Base-by-base conservation (phyloP, 2,888 invertebrate species). In the Axea sp. region DNA sequence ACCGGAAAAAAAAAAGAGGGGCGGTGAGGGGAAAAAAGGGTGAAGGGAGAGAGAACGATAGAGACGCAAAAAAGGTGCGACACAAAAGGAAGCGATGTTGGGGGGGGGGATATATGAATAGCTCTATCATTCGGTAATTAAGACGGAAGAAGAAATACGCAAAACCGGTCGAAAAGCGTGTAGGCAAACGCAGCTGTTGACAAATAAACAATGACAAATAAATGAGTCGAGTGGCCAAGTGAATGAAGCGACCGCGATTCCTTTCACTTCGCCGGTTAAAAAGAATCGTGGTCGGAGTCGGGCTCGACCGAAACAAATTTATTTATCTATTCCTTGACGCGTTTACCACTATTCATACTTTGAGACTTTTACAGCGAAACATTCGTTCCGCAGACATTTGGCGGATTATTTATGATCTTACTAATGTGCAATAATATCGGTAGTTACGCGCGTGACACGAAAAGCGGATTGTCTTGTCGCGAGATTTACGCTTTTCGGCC, bases 71-170 rank as follows among this genome's bases (percentile, higher is more conserved):
- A 57, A 47, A 33, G 26, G 28, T 26, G 49, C 26, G 41, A 57
- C 47, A 55, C 45, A 60, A 68, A 67, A 57, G 57, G 47, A 45
- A 49, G 57, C 55, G 11, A 53, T n/a, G 47, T 19, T 24, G 31
- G 26, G 7, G 9, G 9, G 24, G 14, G 43, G 43, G 60, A 57
- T 77, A 81, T 83, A 84, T 79, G 78, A 78, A 82, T 81, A 79
- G 83, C 82, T 84, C 80, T 82, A 84, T 85, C 84, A 81, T 85
- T 84, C 75, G 76, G 82, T 82, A 84, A 85, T 86, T 84, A 85
- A 82, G 83, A 81, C 79, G 68, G 37, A 59, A 37, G 57, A 35
- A 76, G 77, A 79, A 82, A 83, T 81, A 82, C 83, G 80, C 78
- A 80, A 79, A 78, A 77, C 69, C 67, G 69, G 68, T 68, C 51